Conservation (phyloP, 2,888 invertebrate genomes). For the Diogma glabrata region DNA sequence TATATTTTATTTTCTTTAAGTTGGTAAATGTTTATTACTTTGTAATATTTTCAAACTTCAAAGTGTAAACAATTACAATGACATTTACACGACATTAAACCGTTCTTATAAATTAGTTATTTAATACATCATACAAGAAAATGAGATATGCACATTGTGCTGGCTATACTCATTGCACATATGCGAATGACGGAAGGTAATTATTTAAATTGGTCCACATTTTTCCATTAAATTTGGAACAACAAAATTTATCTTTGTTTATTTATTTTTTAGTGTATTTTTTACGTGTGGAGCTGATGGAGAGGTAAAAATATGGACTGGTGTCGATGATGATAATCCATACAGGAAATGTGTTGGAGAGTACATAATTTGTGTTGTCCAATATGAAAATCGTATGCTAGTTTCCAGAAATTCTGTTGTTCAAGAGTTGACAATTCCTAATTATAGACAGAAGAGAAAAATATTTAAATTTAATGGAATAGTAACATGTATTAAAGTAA, state of each 20-base stretch:
- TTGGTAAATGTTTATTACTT: too few species aligned
- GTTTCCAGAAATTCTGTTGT: conserved; percentile 80
- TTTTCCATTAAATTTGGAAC: too few species aligned
- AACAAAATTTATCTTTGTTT: too few species aligned
- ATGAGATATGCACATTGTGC: conserved; percentile 82
- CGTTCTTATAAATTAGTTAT: too few species aligned
- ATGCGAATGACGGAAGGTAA: conserved; percentile 69
- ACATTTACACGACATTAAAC: too few species aligned
- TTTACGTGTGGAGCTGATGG: conserved; percentile 88
- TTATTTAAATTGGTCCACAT: too few species aligned
- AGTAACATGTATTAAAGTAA: conserved; percentile 69
- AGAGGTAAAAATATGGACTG: conserved; percentile 80
- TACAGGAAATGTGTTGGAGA: conserved; percentile 75
- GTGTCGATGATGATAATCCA: conserved; percentile 80
- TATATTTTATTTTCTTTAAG: too few species aligned
- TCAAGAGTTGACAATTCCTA: conserved; percentile 71
- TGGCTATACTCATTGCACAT: conserved; percentile 78
- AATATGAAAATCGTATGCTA: conserved; percentile 55
- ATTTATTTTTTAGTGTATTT: too few species aligned
- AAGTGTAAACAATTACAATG: too few species aligned
- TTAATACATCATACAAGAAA: too few species aligned
- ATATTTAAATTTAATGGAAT: conserved; percentile 77
- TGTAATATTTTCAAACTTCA: too few species aligned
- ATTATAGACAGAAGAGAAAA: conserved; percentile 70
- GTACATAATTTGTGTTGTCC: conserved; percentile 61